Conservation (phyloP, 2,113 vertebrate species). For the Sarotherodon lohbergeri region DNA sequence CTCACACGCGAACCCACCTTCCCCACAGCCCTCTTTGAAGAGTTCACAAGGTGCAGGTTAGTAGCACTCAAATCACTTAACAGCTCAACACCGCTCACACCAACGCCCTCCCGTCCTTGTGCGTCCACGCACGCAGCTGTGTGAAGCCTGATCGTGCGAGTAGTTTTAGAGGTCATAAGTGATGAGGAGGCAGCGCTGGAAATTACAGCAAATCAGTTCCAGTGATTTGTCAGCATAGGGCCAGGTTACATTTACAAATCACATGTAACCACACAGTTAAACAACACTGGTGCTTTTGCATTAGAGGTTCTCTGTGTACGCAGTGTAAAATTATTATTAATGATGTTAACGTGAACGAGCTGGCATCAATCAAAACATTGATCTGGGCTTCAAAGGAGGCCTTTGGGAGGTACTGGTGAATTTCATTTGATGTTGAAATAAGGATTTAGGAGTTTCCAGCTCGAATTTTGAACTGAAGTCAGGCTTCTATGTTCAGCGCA, state of each 20-base stretch:
- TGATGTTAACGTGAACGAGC: neutral
- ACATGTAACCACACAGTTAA: neutral
- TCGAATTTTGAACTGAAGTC: neutral
- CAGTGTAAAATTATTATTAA: neutral
- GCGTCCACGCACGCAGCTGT: neutral
- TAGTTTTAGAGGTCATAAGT: neutral
- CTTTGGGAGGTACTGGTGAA: neutral
- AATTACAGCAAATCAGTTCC: neutral
- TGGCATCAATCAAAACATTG: neutral
- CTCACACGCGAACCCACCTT: slow-evolving; percentile 1
- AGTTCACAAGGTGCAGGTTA: neutral
- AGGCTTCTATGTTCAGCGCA: neutral
- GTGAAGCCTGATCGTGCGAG: neutral
- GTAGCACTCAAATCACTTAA: neutral
- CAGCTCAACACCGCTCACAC: neutral
- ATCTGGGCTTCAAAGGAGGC: neutral
- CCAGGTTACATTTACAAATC: neutral
- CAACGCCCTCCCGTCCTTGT: neutral
- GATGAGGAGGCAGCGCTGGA: neutral
- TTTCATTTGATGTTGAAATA: neutral
- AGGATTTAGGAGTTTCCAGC: neutral
- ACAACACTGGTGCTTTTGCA: neutral
- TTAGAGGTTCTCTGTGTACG: neutral
- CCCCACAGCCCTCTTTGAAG: neutral
- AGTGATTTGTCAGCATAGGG: neutral